Evolutionary conservation across 1,140 invertebrate genomes (phyloP).

Genomic region (Ctenoplectra terminalis): DNA sequence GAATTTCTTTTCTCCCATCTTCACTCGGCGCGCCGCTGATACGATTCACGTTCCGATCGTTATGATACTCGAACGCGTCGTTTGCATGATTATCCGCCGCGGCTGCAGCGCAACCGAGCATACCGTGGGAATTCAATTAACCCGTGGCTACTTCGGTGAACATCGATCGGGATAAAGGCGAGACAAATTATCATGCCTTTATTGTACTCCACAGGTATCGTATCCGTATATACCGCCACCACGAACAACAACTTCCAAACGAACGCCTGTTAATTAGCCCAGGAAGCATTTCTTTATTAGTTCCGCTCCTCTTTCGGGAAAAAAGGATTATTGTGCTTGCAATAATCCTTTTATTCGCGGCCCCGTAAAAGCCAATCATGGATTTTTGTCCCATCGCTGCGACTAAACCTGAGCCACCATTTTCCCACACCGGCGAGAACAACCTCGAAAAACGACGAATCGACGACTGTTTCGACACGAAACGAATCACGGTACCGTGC

Average conservation of each 20-base stretch:
- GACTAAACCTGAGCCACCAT: neutral
- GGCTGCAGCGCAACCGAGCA: neutral
- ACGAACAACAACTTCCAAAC: neutral
- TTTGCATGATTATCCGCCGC: neutral
- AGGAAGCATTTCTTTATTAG: neutral
- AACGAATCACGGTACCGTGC: conserved; percentile 20
- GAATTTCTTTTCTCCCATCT: neutral
- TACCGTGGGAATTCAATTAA: conserved; percentile 25
- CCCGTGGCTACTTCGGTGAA: neutral
- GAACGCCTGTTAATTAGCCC: neutral
- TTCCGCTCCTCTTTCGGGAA: too few relatives aligned
- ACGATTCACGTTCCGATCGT: neutral
- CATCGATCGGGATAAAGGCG: neutral
- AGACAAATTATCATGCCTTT: neutral
- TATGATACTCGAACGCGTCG: neutral
- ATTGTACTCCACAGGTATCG: neutral
- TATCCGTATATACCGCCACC: too few relatives aligned
- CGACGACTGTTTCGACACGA: conserved; percentile 19
- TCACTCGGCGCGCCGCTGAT: neutral
- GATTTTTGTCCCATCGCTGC: neutral
- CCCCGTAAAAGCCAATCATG: neutral
- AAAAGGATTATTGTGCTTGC: too few relatives aligned
- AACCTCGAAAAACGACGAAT: neutral
- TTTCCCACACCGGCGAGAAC: neutral
- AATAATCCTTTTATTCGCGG: neutral